Evolutionary conservation across 2,888 invertebrate genomes (phyloP), one percentile per base, ranked within the genome.

Genomic region (Pseudococcus longispinus): DNA sequence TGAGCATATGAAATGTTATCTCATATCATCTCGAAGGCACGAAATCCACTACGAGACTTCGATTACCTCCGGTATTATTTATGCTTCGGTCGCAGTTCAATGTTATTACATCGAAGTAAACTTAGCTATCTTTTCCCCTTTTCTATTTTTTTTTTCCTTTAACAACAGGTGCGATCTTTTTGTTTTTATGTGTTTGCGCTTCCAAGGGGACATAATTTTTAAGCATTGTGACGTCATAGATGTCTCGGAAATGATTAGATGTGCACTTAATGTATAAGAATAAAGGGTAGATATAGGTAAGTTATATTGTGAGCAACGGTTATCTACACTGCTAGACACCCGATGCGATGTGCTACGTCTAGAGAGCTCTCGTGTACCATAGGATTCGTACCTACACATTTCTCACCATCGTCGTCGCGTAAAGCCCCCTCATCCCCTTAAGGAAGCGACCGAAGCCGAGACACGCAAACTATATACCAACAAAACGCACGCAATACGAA

Each of bases 401-500:
- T 70, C 29, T 70, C 70, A 70, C 70, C 70, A 70, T 23, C 60
- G 15, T 55, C 8, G 23, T 9, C 60, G 11, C 2, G 9, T 32
- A 37, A 37, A 42, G 8, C 42, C 77, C 77, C 77, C 77, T 42
- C 5, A 42, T 8, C 42, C 77, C 77, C 77, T 42, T 42, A 42
- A 80, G 77, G 77, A 80, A 80, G 77, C 77, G 13, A 42, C 77
- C 77, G 32, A 60, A 37, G 74, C 77, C 42, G 20, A 37, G 32
- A 80, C 77, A 80, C 77, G 77, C 77, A 42, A 80, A 42, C 77
- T 77, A 32, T 23, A 55, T 60, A 60, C 23, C 77, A 20, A 42
- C 42, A 74, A 26, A 85, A 42, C 80, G 74, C 86, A 86, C 86
- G 86, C 86, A 55, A 86, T 86, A 46, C 86, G 86, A 86, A 86